Base-by-base conservation (phyloP, 2,888 invertebrate species). In the Rhagonycha lutea region DNA sequence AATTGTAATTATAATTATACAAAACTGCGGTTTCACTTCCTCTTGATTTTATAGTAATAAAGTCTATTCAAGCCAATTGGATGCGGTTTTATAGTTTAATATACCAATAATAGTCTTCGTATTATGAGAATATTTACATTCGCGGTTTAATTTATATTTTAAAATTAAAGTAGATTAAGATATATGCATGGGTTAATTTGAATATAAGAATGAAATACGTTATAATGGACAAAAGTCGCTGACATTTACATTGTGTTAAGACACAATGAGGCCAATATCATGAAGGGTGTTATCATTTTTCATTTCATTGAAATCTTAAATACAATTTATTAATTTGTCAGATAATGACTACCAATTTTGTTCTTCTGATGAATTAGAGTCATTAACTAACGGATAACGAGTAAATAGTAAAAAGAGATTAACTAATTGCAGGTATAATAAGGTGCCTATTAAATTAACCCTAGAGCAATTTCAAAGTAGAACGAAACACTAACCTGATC, bases 191-290 rank as follows among this genome's bases (percentile, higher is more conserved):
- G 12, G 18, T 71, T 74, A 65, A 69, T 69, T 73, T 76, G 65
- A 65, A 76, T 70, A 73, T 73, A 68, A 76, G 62, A 73, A 73
- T 73, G 28, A 73, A 76, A 47, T n/a, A n/a, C 47, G 47, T n/a
- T 67, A 12, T 68, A 72, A 68, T 72, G 71, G 68, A 72, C 77
- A 78, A 79, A 74, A 74, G 70, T 78, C 70, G 68, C 78, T 81
- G 81, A 81, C 81, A 81, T 81, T 81, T 81, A 73, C 28, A 61
- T 61, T 47, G 47, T 61, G 69, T 61, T 77, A 73, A 74, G 76
- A 68, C 73, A 69, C 79, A 81, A 81, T 81, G 81, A 79, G 81
- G 81, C 79, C 81, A 80, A 75, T 79, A 76, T 77, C 76, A 74
- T 75, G 77, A 76, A 78, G 76, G 80, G 73, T 80, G 78, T 79